phyloP scores from a whole-genome alignment of 1,140 invertebrate species.

The Drosophila chauvacae region DNA sequence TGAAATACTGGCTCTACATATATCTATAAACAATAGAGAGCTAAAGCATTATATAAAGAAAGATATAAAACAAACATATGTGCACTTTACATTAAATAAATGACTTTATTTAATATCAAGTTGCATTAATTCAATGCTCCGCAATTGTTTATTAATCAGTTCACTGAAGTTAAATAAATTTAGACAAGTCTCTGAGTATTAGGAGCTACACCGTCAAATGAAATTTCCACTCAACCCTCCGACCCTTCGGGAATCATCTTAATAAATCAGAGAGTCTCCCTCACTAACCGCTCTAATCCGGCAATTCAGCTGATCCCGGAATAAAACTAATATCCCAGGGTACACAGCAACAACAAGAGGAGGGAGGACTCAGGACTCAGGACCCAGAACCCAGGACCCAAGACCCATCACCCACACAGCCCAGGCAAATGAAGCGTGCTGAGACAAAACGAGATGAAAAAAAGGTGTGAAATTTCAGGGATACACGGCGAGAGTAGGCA shows the following conservation, averaged over 20 bases:
- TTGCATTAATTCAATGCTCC: background rate
- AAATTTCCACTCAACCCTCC: background rate
- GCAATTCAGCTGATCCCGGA: constrained; percentile 44
- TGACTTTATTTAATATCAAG: background rate
- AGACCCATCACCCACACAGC: background rate
- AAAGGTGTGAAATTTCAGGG: constrained; percentile 53
- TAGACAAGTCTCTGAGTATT: background rate
- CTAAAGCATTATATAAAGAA: background rate
- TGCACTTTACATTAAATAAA: background rate
- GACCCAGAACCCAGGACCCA: background rate
- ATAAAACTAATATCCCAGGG: constrained; percentile 45
- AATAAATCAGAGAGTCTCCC: constrained; percentile 28
- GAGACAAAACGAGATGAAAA: constrained; percentile 17
- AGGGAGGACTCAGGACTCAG: background rate
- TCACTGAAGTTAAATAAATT: background rate
- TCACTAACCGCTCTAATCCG: constrained; percentile 24
- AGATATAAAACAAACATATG: too few species aligned
- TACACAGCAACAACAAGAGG: background rate
- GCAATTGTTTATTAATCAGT: background rate
- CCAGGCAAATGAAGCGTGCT: constrained; percentile 32
- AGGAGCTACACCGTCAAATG: background rate
- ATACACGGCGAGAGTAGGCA: constrained; percentile 23
- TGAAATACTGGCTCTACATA: background rate
- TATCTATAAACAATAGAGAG: background rate
- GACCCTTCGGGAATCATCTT: constrained; percentile 13